Evolutionary conservation across 1,140 invertebrate genomes (phyloP).

Genomic region (Odontomachus brunneus): DNA sequence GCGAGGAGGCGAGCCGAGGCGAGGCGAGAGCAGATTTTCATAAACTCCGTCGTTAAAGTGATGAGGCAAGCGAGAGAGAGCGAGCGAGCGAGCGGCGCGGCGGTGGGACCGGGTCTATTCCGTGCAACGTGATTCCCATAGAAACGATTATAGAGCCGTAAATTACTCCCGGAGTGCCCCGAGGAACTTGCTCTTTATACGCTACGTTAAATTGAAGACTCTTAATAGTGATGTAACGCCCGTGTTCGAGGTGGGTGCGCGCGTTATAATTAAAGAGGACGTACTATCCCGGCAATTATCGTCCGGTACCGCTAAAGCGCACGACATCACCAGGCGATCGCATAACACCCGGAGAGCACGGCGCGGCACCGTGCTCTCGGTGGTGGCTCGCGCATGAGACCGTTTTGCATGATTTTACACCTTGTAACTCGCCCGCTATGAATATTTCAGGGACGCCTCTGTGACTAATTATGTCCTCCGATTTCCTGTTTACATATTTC

Average conservation of each 20-base stretch:
- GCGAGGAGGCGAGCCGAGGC: neutral
- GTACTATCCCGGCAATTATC: conserved; percentile 57
- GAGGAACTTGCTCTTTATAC: conserved; percentile 62
- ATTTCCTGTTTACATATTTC: conserved; percentile 24
- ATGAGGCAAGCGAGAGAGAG: conserved; percentile 38
- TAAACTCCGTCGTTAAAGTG: conserved; percentile 37
- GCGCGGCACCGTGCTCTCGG: too few relatives aligned
- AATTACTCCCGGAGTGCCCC: conserved; percentile 55
- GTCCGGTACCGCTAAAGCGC: conserved; percentile 53
- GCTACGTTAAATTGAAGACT: conserved; percentile 67
- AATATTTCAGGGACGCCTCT: conserved; percentile 45
- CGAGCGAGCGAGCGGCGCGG: neutral
- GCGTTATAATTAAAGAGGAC: conserved; percentile 69
- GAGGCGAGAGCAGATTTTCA: conserved; percentile 40
- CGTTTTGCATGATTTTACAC: conserved; percentile 51
- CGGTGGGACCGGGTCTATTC: conserved; percentile 40
- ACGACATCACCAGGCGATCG: conserved; percentile 49
- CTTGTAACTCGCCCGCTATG: conserved; percentile 44
- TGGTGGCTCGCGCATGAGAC: conserved; percentile 36
- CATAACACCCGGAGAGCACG: conserved; percentile 39
- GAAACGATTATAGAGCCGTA: conserved; percentile 59
- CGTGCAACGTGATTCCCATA: conserved; percentile 57
- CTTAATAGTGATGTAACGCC: conserved; percentile 63
- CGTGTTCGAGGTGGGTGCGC: conserved; percentile 56
- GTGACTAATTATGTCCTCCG: neutral